These are phyloP conservation scores for Lycophotia porphyrea DNA, from an alignment of 2,888 invertebrate species.

Conservation along the genomic window DNA sequence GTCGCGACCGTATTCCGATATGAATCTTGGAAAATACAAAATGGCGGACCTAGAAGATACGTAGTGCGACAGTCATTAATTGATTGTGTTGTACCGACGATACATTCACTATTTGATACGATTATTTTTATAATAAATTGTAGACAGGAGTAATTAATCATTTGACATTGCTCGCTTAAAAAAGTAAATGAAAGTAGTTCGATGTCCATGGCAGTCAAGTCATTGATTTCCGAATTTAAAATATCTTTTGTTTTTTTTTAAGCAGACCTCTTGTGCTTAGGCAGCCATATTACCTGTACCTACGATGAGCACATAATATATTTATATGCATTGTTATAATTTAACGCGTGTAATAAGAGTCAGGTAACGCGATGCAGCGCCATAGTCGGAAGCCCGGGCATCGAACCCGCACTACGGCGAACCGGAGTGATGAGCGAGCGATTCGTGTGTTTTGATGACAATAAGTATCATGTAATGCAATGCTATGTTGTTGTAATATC, in stretches of 20 bases:
- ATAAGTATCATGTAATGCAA: constrained; percentile 54
- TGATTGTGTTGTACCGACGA: constrained; percentile 26
- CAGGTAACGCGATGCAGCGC: constrained; percentile 66
- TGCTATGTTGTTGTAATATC: constrained; percentile 51
- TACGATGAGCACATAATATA: constrained; percentile 39
- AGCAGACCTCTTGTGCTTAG: neutral
- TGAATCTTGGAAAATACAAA: constrained; percentile 50
- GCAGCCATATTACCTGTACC: constrained; percentile 6
- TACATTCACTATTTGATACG: constrained; percentile 35
- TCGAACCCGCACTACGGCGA: constrained; percentile 81
- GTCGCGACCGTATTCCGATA: constrained; percentile 41
- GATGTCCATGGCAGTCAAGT: constrained; percentile 2
- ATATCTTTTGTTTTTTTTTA: constrained; percentile 18
- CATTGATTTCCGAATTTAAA: constrained; percentile 9
- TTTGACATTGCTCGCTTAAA: neutral
- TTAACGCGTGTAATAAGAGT: constrained; percentile 64
- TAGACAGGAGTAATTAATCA: constrained; percentile 22
- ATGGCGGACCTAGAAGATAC: constrained; percentile 31
- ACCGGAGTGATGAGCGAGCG: constrained; percentile 67
- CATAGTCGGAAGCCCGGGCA: constrained; percentile 84
- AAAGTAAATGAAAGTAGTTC: constrained; percentile 1
- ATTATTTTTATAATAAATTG: constrained; percentile 52
- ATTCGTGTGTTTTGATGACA: constrained; percentile 66
- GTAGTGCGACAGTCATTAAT: constrained; percentile 43
- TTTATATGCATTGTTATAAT: constrained; percentile 59